A percentile compares a stretch with the other conserved stretches of the same genome.
Conservation (phyloP, 2,797 vertebrate species). For the Centroberyx gerrardi region DNA sequence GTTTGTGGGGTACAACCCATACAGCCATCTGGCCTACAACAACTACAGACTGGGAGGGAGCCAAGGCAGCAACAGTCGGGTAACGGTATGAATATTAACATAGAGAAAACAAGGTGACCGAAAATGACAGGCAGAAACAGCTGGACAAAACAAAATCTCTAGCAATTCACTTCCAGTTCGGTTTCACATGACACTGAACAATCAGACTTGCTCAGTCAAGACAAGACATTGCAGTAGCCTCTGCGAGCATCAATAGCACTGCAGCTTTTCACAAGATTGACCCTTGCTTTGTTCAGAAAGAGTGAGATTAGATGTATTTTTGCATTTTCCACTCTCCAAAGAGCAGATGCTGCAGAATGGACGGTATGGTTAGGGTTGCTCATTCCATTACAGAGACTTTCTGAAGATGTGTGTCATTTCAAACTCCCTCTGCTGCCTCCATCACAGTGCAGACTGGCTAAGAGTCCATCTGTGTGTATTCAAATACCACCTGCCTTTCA, state of each 20-base stretch:
- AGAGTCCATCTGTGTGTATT: constrained; percentile 70
- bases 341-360: constrained; percentile 19
- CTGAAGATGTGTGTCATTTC: constrained; percentile 41
- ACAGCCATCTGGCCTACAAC: constrained; percentile 99
- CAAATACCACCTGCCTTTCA: constrained; percentile 69
- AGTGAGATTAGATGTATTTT: constrained; percentile 20
- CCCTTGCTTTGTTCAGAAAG: constrained; percentile 28
- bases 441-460: constrained; percentile 55
- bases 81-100: constrained; percentile 93
- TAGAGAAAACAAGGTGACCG: constrained; percentile 19
- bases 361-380: constrained; percentile 8
- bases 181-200: not conserved
- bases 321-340: constrained; percentile 27
- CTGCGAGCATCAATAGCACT: not conserved
- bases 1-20: constrained; percentile 99
- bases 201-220: constrained; percentile 1
- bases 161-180: not conserved
- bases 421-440: constrained; percentile 54
- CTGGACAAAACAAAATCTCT: constrained; percentile 14
- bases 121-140: constrained; percentile 19
- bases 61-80: constrained; percentile 99
- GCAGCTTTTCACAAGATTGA: constrained; percentile 9
- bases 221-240: not conserved
- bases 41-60: constrained; percentile 99
- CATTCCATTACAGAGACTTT: constrained; percentile 33